phyloP scores from a whole-genome alignment of 2,113 vertebrate species.

The Caracal caracal region DNA sequence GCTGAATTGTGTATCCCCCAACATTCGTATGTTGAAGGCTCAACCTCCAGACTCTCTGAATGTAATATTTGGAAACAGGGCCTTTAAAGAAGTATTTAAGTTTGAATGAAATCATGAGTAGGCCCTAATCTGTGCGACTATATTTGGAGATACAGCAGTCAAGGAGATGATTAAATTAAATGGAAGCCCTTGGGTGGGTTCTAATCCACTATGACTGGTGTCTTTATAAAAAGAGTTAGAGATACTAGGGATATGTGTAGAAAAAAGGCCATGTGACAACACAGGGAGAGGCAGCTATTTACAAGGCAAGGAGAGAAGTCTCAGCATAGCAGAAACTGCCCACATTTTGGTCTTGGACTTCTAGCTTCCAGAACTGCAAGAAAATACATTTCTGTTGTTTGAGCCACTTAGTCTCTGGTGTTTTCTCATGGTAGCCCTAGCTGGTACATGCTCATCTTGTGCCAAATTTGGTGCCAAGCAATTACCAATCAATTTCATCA shows the following conservation, averaged over 20 bases:
- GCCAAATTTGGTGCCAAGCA: not conserved
- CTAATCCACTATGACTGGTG: not conserved
- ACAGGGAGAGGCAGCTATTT: not conserved
- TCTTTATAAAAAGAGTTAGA: not conserved
- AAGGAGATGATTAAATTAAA: not conserved
- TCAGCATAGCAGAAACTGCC: not conserved
- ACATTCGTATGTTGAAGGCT: not conserved
- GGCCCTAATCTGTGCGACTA: not conserved
- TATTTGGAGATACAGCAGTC: not conserved
- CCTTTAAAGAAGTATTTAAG: not conserved
- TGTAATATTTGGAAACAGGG: not conserved
- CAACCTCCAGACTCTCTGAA: not conserved
- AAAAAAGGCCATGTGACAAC: not conserved
- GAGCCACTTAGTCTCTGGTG: not conserved
- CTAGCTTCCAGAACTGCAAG: not conserved
- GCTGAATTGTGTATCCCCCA: not conserved
- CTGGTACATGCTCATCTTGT: not conserved
- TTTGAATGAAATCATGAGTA: not conserved
- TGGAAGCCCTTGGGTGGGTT: not conserved
- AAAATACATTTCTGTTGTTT: not conserved
- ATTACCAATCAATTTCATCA: not conserved
- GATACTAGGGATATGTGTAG: not conserved
- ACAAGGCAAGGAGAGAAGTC: rapidly evolving
- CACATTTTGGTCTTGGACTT: not conserved
- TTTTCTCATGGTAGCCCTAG: not conserved